Evolutionary conservation across 2,113 vertebrate species (phyloP), one percentile per base, ranked within the genome.

Genomic region (Callospermophilus lateralis): DNA sequence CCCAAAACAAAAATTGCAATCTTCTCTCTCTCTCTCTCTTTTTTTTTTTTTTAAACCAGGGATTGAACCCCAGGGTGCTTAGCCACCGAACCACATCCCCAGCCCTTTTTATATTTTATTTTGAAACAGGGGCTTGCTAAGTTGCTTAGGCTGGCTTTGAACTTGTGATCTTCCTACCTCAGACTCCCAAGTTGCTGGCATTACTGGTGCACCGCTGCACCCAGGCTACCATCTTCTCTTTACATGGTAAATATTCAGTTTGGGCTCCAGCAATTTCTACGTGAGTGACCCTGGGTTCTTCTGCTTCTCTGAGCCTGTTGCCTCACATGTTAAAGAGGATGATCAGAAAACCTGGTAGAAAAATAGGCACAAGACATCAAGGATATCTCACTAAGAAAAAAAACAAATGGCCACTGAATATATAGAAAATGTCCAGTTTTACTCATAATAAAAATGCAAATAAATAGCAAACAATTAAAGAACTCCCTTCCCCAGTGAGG

Each of bases 401-500:
- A 55, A 48, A 63, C 94, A 86, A 95, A 74, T 88, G n/a, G 12
- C 0, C 48, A 68, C 39, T 68, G 19, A 85, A 30, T 17, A 74
- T 55, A 73, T 48, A 55, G 58, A 89, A 85, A 65, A 16, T 58
- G 65, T 78, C 89, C 15, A 70, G 1, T 63, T 94, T 90, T 48
- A 83, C 48, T 88, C 8, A 26, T 89, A 67, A 92, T 26, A 51
- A 61, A 94, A 89, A 78, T 88, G 65, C 15, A 63, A 87, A 67
- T n/a, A 63, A 74, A 76, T 86, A 87, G 48, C 37, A 68, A 74
- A 65, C 68, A 68, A 72, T 28, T 63, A 37, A 80, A 94, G 90
- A 63, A 20, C 32, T 81, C 70, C 58, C 22, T 67, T 65, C 61
- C 19, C 39, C 51, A 4, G 19, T 48, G 20, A 79, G 55, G 19